phyloP scores from a whole-genome alignment of 35 echinoderm and acorn worm species.

The Apostichopus parvimensis region DNA sequence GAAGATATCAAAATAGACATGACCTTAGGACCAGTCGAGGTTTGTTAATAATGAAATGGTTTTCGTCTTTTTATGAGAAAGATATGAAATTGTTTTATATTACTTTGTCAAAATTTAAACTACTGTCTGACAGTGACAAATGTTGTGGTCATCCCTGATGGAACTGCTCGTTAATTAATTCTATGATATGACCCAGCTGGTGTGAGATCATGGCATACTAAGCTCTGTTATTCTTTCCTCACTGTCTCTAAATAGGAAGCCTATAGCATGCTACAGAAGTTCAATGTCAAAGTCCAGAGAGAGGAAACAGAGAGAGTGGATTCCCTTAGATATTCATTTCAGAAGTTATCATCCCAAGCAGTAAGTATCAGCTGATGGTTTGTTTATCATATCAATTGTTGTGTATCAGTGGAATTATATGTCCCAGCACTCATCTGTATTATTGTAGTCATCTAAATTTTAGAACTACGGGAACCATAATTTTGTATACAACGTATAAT shows the following conservation, averaged over 20 bases:
- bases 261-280: conserved; percentile 95
- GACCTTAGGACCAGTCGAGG: conserved; percentile 96
- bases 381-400: background rate
- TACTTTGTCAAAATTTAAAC: background rate
- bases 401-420: background rate
- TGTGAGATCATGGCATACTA: too few species aligned
- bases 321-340: conserved; percentile 86
- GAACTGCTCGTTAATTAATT: too few species aligned
- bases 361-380: conserved; percentile 59
- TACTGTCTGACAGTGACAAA: background rate
- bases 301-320: conserved; percentile 94
- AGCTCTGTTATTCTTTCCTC: background rate
- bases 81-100: background rate
- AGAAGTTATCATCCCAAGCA: conserved; percentile 85
- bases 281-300: conserved; percentile 82
- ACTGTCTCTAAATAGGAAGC: conserved; percentile 71
- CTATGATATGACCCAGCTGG: too few species aligned
- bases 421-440: too few species aligned
- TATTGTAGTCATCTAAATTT: too few species aligned
- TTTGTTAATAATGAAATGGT: background rate
- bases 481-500: too few species aligned
- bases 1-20: conserved; percentile 97
- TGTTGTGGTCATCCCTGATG: too few species aligned
- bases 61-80: background rate
- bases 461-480: too few species aligned